Base-by-base conservation (phyloP, 2,888 invertebrate genomes). In the Meta bourneti region DNA sequence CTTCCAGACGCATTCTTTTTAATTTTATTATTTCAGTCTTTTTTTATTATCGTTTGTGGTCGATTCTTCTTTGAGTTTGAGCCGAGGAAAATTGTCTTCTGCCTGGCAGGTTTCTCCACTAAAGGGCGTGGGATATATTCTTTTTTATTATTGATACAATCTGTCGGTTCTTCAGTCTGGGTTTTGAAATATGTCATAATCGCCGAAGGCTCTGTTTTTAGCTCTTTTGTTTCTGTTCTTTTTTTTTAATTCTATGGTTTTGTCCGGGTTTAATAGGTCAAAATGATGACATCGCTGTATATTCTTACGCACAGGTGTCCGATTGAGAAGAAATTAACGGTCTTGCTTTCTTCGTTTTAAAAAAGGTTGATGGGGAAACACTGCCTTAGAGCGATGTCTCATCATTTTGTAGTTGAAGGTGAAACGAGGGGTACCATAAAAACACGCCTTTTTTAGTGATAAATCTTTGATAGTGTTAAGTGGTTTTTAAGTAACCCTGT, bases 191-290 rank as follows among this genome's bases (percentile, higher is more conserved):
- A n/a, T 74, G n/a, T 85, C 71, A 54, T 88, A 71, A 13, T 78
- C 19, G 72, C 80, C 81, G 48, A 69, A 75, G 81, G 81, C 69
- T 48, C 51, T 13, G 61, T 81, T 70, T 54, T 70, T n/a, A 48
- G 80, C 52, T 70, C 51, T 74, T 72, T 83, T 75, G 61, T 70
- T 16, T 70, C 69, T 71, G 61, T 69, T 75, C 11, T 61, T 84
- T 71, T 51, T 51, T 77, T 72, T 34, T 34, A 34, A 34, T 34
- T 34, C 34, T 4, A 34, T 34, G 34, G 34, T 80, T 72, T 70
- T 75, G 80, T 75, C 74, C 80, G 78, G 85, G 90, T 86, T 90
- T 90, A 85, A 81, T 90, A 81, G 90, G 90, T 90, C 90, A 86
- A 90, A 85, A 90, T 90, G 90, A 90, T 90, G 90, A 86, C 85